phyloP scores from a whole-genome alignment of 2,888 invertebrate species.

The Eutolmus rufibarbis region DNA sequence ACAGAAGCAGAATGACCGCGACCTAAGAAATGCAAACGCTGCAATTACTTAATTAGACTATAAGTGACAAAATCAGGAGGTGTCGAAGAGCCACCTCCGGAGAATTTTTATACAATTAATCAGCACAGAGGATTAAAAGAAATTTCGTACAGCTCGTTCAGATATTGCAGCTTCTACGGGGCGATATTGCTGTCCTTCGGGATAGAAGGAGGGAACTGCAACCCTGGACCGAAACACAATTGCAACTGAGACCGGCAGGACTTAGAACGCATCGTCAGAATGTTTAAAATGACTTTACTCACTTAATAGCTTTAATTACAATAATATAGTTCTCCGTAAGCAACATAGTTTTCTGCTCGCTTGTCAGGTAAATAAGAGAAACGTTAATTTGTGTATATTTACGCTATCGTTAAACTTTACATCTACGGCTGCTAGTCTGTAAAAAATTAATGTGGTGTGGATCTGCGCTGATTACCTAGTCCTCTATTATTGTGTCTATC shows the following conservation, averaged over 20 bases:
- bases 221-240: not conserved
- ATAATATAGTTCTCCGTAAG: slow-evolving; percentile 20
- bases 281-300: slow-evolving; percentile 58
- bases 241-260: not conserved
- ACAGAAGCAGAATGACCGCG: not conserved
- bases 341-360: slow-evolving; percentile 8
- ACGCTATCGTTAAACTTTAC: slow-evolving; percentile 22
- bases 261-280: slow-evolving; percentile 64
- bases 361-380: slow-evolving; percentile 20
- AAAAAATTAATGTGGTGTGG: not conserved
- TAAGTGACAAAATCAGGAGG: not conserved
- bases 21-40: not conserved
- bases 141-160: not conserved
- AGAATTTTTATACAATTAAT: not conserved
- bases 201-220: not conserved
- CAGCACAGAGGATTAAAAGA: not conserved
- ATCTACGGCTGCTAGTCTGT: slow-evolving; percentile 17
- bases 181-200: not conserved
- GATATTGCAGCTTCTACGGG: not conserved
- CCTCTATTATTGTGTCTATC: not conserved
- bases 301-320: slow-evolving; percentile 19
- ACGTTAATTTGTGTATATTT: slow-evolving; percentile 27
- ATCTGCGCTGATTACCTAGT: not conserved
- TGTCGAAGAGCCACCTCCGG: not conserved
- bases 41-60: not conserved